Conservation (phyloP, 2,797 vertebrate genomes). For the Rhynchonycteris naso region DNA sequence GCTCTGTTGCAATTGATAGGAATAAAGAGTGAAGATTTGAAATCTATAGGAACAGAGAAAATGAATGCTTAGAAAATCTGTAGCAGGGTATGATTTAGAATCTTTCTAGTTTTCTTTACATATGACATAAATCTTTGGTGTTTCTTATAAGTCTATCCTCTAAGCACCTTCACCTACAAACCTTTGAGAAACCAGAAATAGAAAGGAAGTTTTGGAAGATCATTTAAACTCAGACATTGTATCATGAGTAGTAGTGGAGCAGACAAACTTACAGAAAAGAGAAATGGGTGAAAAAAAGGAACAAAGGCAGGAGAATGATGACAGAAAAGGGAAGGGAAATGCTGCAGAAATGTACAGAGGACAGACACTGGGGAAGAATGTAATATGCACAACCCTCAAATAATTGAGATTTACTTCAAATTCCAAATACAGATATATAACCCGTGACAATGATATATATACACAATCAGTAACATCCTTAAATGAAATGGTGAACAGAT, state of each 20-base stretch:
- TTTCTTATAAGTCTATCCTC: conserved; percentile 16
- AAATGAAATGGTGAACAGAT: conserved; percentile 7
- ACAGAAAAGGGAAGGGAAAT: not conserved
- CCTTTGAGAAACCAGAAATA: conserved; percentile 60
- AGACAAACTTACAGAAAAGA: conserved; percentile 21
- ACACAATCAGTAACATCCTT: not conserved
- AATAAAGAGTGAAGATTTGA: not conserved
- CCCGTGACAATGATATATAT: not conserved
- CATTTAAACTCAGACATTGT: conserved; percentile 60
- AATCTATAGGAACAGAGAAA: conserved; percentile 8
- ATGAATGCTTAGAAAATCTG: conserved; percentile 38
- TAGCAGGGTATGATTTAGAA: conserved; percentile 45
- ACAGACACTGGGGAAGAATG: not conserved
- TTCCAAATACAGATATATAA: not conserved
- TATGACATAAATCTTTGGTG: not conserved
- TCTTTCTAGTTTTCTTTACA: conserved; percentile 16
- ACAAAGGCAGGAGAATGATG: not conserved
- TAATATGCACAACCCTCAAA: not conserved
- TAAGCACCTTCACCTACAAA: conserved; percentile 11
- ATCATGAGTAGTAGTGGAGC: conserved; percentile 40
- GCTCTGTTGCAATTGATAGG: not conserved
- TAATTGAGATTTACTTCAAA: not conserved
- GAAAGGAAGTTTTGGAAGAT: conserved; percentile 45
- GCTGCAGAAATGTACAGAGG: not conserved
- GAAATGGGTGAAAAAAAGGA: not conserved